Evolutionary conservation across 2,113 vertebrate species (phyloP).

Genomic region (Okapia johnstoni): DNA sequence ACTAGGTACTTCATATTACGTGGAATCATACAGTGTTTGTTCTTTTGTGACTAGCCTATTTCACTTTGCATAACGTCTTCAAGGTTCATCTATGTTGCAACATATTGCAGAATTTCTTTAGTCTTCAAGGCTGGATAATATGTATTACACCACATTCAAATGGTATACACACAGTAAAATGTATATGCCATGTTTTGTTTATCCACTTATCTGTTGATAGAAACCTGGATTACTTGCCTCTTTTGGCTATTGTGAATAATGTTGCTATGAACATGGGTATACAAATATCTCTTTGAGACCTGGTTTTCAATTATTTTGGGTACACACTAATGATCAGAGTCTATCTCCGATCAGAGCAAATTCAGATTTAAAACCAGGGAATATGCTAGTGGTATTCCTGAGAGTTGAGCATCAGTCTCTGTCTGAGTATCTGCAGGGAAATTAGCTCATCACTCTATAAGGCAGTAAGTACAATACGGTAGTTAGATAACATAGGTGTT

Average conservation of each 20-base stretch:
- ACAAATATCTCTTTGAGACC: not conserved
- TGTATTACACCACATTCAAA: not conserved
- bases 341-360: not conserved
- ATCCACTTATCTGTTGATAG: not conserved
- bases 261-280: not conserved
- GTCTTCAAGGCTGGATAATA: not conserved
- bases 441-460: not conserved
- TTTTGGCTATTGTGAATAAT: not conserved
- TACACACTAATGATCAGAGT: not conserved
- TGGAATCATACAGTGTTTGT: not conserved
- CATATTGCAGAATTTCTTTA: not conserved
- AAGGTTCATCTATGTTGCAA: not conserved
- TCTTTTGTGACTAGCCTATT: not conserved
- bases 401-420: not conserved
- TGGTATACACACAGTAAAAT: not conserved
- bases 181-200: not conserved
- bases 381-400: not conserved
- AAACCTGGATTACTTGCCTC: not conserved
- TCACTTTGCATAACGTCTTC: not conserved
- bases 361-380: not conserved
- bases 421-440: not conserved
- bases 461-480: not conserved
- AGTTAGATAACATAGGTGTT: not conserved
- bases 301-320: not conserved
- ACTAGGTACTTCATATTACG: not conserved